Percentiles rank a stretch among this genome's conserved stretches.
Conservation (phyloP, 2,113 vertebrate species). For the Misgurnus anguillicaudatus region DNA sequence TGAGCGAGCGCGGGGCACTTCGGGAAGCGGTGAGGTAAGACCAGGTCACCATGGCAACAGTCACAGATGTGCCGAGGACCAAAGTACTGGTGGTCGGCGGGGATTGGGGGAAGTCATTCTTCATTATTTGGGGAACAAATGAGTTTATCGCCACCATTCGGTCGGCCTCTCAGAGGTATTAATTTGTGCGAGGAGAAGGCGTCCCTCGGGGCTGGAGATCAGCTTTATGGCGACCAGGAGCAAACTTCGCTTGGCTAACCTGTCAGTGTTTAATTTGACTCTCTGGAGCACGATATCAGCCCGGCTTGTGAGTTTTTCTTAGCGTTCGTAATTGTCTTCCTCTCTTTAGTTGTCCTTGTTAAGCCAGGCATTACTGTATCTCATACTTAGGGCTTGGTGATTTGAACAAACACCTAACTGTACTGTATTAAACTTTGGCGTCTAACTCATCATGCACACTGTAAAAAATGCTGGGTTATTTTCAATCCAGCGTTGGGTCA, state of each 20-base stretch:
- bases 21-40: slow-evolving; percentile 92
- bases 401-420: too few species aligned
- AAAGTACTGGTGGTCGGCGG: slow-evolving; percentile 25
- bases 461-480: too few species aligned
- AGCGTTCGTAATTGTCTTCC: background rate
- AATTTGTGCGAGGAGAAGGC: slow-evolving; percentile 84
- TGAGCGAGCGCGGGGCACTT: slow-evolving; percentile 86
- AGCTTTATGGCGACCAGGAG: slow-evolving; percentile 79
- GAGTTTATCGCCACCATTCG: slow-evolving; percentile 90
- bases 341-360: background rate
- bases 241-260: slow-evolving; percentile 83
- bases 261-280: slow-evolving; percentile 86
- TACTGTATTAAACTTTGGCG: too few species aligned
- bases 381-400: too few species aligned
- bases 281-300: slow-evolving; percentile 72
- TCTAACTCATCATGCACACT: too few species aligned
- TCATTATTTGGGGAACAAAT: slow-evolving; percentile 94
- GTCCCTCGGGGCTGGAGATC: slow-evolving; percentile 82
- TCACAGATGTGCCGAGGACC: slow-evolving; percentile 84
- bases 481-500: too few species aligned
- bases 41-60: slow-evolving; percentile 89
- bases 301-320: slow-evolving; percentile 6
- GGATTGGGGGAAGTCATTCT: slow-evolving; percentile 82
- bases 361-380: background rate
- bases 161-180: slow-evolving; percentile 88